Base-by-base conservation (phyloP, 2,797 vertebrate genomes). In the Malurus splendens region DNA sequence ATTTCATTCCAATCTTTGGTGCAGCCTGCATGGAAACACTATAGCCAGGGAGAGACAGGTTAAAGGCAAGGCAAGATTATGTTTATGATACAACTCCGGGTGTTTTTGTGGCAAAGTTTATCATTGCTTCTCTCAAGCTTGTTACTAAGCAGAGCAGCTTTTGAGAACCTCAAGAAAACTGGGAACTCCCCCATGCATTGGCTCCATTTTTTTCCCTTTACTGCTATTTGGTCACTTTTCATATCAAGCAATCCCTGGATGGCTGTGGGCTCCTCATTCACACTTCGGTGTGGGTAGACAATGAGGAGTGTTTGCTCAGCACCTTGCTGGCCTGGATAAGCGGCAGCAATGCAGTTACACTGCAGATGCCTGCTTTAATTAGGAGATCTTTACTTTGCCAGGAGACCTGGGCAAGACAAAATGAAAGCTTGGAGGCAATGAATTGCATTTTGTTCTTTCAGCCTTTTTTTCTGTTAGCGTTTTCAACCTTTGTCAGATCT, bases 301-400 rank as follows among this genome's bases (percentile, higher is more conserved):
- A 91, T 84, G 84, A 94, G 78, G 41, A 76, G 30, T 19, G 14
- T 44, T 66, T 12, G 3, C 78, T 78, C 64, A 88, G 90, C 78
- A 42, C n/a, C 81, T 79, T 42, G 52, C 78, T 86, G 67, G 71
- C 57, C 60, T 9, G 36, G 88, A 59, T 52, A 78, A 83, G 55
- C 1, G 0, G 64, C 86, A 91, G 84, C 54, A 76, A 3, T 41
- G 59, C 1, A 6, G 60, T 79, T 51, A 48, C 12, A 2, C 45
- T 73, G 52, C 71, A 73, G 81, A 65, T 59, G 22, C 32, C 78
- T 86, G 60, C 78, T 84, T 88, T 95, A 95, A 92, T 90, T 88
- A 82, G 67, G 47, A 87, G 44, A 19, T 59, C 55, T 77, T 87
- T 41, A 45, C 52, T 92, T 80, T 54, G 45, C 65, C 67, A 90